Base-by-base conservation (phyloP, 1,140 invertebrate species). In the Drosophila oshimai region DNA sequence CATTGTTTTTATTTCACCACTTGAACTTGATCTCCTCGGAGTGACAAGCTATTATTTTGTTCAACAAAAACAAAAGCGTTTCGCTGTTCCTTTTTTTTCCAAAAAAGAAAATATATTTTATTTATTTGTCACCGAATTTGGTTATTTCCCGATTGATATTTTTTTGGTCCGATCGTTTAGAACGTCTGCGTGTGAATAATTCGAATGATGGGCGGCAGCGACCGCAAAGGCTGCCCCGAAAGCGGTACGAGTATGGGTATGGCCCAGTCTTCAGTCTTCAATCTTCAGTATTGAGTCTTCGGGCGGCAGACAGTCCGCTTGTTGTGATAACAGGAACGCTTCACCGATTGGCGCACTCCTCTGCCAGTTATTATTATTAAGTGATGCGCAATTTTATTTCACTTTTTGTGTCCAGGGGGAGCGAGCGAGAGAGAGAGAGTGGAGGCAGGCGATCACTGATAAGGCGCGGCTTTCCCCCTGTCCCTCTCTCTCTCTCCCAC, bases 111-210 rank as follows among this genome's bases (percentile, higher is more conserved):
- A 17, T 26, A 41, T 41, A 33, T 50, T 54, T 33, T 29, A 39
- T 22, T 34, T 46, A 39, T 62, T 73, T 54, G 67, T 71, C 55
- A 67, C 41, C 15, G 44, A 61, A 46, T 18, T 49, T 47, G 6
- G 6, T 13, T 39, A 44, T 45, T 61, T 24, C 29, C 33, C 33
- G 36, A 22, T 47, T 39, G n/a, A n/a, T 26, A 18, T 26, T 26
- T 41, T 53, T 68, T 55, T 46, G 74, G 57, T 76, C 71, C 75
- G 80, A 61, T 47, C 81, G 74, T 64, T 54, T 53, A 62, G 81
- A 80, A 72, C 75, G 81, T 69, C 80, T 86, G 72, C 57, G 72
- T 76, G 47, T 86, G 75, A 86, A 86, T 86, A 86, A 87, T 73
- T 76, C 44, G 37, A 45, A 45, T 62, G 61, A 54, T 49, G 75